Evolutionary conservation across 2,888 invertebrate genomes (phyloP).

Genomic region (Schizotus pectinicornis): DNA sequence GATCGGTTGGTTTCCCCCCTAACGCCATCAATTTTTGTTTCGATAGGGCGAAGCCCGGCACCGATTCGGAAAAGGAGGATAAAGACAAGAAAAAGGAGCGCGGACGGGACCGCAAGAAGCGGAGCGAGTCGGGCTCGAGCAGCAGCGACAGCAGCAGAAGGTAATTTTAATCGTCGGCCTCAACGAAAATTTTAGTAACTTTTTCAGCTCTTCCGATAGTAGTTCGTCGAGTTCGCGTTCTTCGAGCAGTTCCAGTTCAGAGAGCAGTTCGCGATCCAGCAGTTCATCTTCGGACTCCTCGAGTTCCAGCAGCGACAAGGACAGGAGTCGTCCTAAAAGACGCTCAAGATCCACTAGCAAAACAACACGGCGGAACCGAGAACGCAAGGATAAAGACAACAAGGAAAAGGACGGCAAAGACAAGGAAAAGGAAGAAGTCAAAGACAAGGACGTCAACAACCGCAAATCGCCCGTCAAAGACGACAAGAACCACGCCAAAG

Average conservation of each 20-base stretch:
- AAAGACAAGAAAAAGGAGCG: constrained; percentile 72
- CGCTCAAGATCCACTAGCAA: constrained; percentile 52
- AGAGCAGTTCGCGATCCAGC: constrained; percentile 62
- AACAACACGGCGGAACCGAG: constrained; percentile 47
- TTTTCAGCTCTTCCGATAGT: constrained; percentile 75
- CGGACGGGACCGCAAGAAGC: constrained; percentile 68
- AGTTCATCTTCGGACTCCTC: constrained; percentile 67
- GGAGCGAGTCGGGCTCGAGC: constrained; percentile 76
- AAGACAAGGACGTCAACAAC: constrained; percentile 53
- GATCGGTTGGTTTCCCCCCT: too few species aligned
- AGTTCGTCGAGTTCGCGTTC: constrained; percentile 84
- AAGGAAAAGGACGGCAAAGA: constrained; percentile 49
- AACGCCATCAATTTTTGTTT: not conserved
- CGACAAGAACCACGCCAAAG: constrained; percentile 45
- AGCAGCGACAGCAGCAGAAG: constrained; percentile 81
- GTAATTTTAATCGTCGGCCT: constrained; percentile 36
- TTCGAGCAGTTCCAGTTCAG: constrained; percentile 78
- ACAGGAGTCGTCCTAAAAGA: constrained; percentile 69
- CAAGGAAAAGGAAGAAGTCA: constrained; percentile 51
- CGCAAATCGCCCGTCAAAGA: constrained; percentile 48
- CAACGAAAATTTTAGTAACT: not conserved
- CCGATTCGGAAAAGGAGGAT: constrained; percentile 73
- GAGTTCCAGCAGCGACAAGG: constrained; percentile 70
- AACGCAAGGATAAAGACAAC: constrained; percentile 56
- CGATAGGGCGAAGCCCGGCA: constrained; percentile 76